Percentiles rank a stretch among this genome's conserved stretches.
Evolutionary conservation across 92 coral and sea anemone species (phyloP).

Genomic region (Isaurus tuberculatus): DNA sequence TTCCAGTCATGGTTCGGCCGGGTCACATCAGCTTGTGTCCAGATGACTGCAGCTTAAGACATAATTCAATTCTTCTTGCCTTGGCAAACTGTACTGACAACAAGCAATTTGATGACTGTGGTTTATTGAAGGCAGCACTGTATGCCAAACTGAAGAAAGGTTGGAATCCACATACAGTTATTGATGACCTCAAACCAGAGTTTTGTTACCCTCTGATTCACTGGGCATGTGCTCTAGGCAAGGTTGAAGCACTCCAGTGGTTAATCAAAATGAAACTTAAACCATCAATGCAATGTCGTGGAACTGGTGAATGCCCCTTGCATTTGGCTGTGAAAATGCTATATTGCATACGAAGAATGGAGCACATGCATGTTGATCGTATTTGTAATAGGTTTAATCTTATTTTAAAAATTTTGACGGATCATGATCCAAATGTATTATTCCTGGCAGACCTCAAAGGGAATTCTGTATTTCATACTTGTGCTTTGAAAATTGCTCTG

Average conservation of each 20-base stretch:
- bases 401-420: conserved; percentile 23
- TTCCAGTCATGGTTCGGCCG: conserved; percentile 27
- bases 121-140: conserved; percentile 40
- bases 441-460: conserved; percentile 37
- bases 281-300: conserved; percentile 36
- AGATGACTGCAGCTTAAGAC: conserved; percentile 15
- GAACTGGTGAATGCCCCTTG: conserved; percentile 42
- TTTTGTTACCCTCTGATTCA: conserved; percentile 27
- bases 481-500: conserved; percentile 20
- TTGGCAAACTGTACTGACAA: conserved; percentile 33
- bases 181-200: conserved; percentile 28
- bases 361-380: conserved; percentile 32
- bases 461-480: conserved; percentile 28
- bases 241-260: conserved; percentile 44
- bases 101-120: conserved; percentile 46
- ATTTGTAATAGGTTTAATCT: conserved; percentile 10
- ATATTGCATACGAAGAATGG: conserved; percentile 18
- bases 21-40: conserved; percentile 33
- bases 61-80: conserved; percentile 45
- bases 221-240: conserved; percentile 43
- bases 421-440: conserved; percentile 38
- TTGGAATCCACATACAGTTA: conserved; percentile 37
- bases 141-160: conserved; percentile 35
- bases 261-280: conserved; percentile 36
- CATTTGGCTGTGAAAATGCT: conserved; percentile 36